Evolutionary conservation across 1,140 invertebrate species (phyloP).

Genomic region (Xylocopa sonorina): DNA sequence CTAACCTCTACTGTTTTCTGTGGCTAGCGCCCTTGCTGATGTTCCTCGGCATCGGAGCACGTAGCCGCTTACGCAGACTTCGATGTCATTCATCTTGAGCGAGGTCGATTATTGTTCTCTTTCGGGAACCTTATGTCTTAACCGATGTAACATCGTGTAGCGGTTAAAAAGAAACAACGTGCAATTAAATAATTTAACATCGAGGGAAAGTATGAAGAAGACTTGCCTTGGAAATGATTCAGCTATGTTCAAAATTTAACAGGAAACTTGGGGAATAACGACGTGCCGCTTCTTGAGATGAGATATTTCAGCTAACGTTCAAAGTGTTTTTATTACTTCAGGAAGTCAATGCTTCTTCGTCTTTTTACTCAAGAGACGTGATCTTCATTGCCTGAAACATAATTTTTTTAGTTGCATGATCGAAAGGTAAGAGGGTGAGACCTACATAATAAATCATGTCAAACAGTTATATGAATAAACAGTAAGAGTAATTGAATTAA

Average conservation of each 20-base stretch:
- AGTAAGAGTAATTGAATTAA: not conserved
- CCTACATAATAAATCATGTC: not conserved
- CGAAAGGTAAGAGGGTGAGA: not conserved
- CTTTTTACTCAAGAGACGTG: not conserved
- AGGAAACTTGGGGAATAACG: too few relatives aligned
- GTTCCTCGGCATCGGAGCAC: constrained; percentile 50
- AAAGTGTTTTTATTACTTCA: not conserved
- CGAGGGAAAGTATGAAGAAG: too few relatives aligned
- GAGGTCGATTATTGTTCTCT: constrained; percentile 54
- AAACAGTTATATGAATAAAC: constrained; percentile 1
- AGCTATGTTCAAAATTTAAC: not conserved
- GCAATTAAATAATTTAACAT: not conserved
- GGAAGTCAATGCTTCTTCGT: not conserved
- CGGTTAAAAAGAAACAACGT: not conserved
- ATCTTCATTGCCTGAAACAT: not conserved
- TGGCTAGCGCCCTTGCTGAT: constrained; percentile 50
- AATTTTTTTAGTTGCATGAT: not conserved
- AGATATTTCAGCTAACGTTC: not conserved
- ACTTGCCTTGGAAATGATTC: not conserved
- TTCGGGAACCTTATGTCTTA: constrained; percentile 14
- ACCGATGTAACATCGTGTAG: constrained; percentile 7
- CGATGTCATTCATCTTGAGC: constrained; percentile 54
- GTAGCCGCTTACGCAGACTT: constrained; percentile 53
- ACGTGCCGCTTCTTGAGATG: not conserved
- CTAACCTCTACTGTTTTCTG: constrained; percentile 55